A percentile compares a stretch with the other conserved stretches of the same genome.
phyloP scores from a whole-genome alignment of 2,888 invertebrate genomes.

The Coelogynopora nodosa region DNA sequence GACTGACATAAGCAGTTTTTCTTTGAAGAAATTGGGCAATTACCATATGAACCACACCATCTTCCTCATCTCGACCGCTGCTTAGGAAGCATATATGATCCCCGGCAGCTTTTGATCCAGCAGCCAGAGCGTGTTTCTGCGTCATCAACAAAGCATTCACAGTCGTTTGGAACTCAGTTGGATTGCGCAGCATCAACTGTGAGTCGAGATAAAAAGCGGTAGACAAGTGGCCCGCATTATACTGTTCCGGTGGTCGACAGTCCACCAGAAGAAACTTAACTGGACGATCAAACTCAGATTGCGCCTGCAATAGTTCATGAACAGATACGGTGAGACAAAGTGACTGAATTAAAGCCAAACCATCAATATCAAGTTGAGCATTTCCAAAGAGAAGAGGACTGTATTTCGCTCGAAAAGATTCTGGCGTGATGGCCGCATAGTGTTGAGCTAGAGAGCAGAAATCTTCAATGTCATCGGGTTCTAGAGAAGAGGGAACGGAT shows the following conservation, averaged over 20 bases:
- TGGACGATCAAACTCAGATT: background rate
- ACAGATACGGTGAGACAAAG: constrained; percentile 93
- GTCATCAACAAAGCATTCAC: constrained; percentile 69
- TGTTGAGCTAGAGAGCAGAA: constrained; percentile 94
- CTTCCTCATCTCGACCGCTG: constrained; percentile 83
- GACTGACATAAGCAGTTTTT: constrained; percentile 83
- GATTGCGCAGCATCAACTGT: constrained; percentile 92
- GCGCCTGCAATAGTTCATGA: constrained; percentile 69
- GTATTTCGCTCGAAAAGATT: constrained; percentile 73
- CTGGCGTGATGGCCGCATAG: constrained; percentile 85
- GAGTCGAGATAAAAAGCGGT: constrained; percentile 97
- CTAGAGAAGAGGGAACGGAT: constrained; percentile 67
- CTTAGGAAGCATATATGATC: constrained; percentile 71
- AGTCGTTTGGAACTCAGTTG: constrained; percentile 71
- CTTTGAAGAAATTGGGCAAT: constrained; percentile 92
- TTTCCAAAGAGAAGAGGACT: constrained; percentile 62
- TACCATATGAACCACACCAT: constrained; percentile 87
- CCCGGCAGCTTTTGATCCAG: constrained; percentile 69
- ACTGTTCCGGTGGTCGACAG: constrained; percentile 90
- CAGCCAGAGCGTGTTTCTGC: constrained; percentile 63
- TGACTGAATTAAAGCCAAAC: constrained; percentile 71
- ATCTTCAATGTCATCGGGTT: constrained; percentile 89
- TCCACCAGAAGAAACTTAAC: constrained; percentile 70
- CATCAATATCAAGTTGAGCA: constrained; percentile 53
- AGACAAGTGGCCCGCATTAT: constrained; percentile 89